Evolutionary conservation across 2,888 invertebrate species (phyloP).

Genomic region (Anodontia alba): DNA sequence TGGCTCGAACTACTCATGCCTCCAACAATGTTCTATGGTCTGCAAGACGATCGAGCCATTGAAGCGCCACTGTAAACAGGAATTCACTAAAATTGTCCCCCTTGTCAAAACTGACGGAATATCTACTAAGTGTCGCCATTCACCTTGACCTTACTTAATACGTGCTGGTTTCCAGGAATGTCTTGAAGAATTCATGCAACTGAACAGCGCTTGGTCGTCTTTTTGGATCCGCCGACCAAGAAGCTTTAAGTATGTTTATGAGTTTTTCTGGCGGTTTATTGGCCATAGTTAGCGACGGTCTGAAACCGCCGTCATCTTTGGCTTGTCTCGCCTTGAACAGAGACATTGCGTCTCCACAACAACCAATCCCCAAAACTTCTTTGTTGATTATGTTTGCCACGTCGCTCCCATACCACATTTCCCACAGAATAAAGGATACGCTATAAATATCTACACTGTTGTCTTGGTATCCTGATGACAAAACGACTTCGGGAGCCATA

Average conservation of each 20-base stretch:
- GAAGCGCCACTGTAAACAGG: too few relatives aligned
- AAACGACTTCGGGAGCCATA: constrained; percentile 76
- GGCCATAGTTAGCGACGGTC: constrained; percentile 67
- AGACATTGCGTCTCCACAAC: constrained; percentile 47
- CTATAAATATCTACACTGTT: constrained; percentile 73
- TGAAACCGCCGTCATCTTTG: constrained; percentile 56
- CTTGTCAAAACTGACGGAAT: too few relatives aligned
- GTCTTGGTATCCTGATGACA: constrained; percentile 59
- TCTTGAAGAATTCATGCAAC: constrained; percentile 30
- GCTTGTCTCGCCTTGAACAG: constrained; percentile 37
- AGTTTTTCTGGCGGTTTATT: constrained; percentile 67
- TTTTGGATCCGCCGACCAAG: constrained; percentile 65
- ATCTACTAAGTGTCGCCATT: too few relatives aligned
- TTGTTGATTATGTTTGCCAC: constrained; percentile 66
- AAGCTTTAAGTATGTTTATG: constrained; percentile 57
- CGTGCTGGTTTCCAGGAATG: constrained; percentile 37
- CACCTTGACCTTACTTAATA: too few relatives aligned
- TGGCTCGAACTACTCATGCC: too few relatives aligned
- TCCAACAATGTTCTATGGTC: too few relatives aligned
- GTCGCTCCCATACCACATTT: constrained; percentile 77
- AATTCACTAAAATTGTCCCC: too few relatives aligned
- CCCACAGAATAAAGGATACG: constrained; percentile 73
- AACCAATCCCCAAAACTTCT: constrained; percentile 28
- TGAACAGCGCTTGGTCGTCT: constrained; percentile 53
- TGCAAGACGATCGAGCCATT: too few relatives aligned